A percentile compares a stretch with the other conserved stretches of the same genome.
phyloP scores from a whole-genome alignment of 2,797 vertebrate genomes.

The Lates japonicus region DNA sequence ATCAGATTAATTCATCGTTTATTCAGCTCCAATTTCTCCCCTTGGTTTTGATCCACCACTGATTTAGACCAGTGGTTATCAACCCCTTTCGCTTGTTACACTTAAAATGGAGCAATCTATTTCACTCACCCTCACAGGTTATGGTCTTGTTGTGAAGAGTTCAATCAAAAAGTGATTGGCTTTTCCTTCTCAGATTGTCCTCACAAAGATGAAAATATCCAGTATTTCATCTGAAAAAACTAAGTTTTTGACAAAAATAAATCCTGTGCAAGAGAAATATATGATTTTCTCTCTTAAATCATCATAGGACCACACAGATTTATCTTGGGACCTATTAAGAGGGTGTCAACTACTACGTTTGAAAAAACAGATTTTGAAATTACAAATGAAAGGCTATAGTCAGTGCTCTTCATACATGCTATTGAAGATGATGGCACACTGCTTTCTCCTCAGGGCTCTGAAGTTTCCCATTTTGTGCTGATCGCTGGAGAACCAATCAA shows the following conservation, averaged over 20 bases:
- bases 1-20: background rate
- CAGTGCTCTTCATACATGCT: background rate
- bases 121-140: no score
- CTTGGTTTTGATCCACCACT: background rate
- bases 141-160: background rate
- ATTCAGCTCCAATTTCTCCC: background rate
- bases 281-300: background rate
- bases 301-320: background rate
- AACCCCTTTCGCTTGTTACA: background rate
- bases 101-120: no score
- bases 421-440: background rate
- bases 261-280: background rate
- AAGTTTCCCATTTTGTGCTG: conserved; percentile 85
- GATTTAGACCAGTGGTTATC: background rate
- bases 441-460: conserved; percentile 73
- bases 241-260: background rate
- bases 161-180: background rate
- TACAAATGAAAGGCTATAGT: background rate
- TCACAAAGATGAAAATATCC: background rate
- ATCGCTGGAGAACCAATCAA: conserved; percentile 86
- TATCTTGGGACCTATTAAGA: background rate
- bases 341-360: background rate
- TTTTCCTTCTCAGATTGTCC: background rate
- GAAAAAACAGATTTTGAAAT: background rate
- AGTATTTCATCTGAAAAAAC: no score